Evolutionary conservation across 2,797 vertebrate species (phyloP).

Genomic region (Artibeus lituratus): DNA sequence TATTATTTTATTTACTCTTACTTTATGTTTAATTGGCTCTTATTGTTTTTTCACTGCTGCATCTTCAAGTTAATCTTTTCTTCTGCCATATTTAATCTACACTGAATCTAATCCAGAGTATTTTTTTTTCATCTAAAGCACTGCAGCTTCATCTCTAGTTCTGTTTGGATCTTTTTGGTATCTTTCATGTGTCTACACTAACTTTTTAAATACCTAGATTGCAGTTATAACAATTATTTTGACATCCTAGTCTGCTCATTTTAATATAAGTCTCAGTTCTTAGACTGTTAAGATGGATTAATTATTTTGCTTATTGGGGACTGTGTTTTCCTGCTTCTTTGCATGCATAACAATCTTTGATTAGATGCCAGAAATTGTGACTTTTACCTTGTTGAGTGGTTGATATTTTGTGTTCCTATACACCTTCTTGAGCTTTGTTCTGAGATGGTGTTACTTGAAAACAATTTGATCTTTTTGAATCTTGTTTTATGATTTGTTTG

Average conservation of each 20-base stretch:
- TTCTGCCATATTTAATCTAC: neutral
- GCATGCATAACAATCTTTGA: neutral
- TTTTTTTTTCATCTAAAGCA: neutral
- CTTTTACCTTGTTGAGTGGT: neutral
- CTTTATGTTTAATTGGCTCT: neutral
- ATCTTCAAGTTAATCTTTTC: neutral
- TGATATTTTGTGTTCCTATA: neutral
- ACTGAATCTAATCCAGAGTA: neutral
- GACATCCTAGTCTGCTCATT: neutral
- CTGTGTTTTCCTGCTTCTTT: neutral
- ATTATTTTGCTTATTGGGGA: neutral
- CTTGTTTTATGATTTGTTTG: constrained; percentile 21
- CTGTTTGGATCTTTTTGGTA: neutral
- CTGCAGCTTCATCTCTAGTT: neutral
- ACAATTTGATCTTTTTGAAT: neutral
- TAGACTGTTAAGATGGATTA: neutral
- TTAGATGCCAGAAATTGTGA: neutral
- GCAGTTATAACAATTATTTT: constrained; percentile 22
- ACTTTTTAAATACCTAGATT: neutral
- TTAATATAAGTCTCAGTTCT: neutral
- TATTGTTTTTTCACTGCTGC: neutral
- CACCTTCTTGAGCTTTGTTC: constrained; percentile 43
- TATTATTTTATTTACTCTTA: neutral
- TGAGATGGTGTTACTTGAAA: constrained; percentile 1
- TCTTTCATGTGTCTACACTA: neutral